Base-by-base conservation (phyloP, 1,140 invertebrate genomes). In the Danaus melanippus region DNA sequence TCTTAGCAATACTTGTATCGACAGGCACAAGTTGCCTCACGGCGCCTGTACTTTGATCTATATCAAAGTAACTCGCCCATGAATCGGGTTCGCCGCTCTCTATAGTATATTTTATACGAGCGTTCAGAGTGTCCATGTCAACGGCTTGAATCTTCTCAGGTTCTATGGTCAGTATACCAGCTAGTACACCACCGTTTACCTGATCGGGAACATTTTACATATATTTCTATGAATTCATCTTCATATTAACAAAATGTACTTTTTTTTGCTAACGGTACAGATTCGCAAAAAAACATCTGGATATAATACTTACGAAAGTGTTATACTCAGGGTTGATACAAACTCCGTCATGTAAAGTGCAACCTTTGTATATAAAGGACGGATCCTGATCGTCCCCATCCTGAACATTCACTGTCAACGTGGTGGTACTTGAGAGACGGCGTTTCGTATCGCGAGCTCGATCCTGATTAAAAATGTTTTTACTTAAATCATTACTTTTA, bases 381-480 rank as follows among this genome's bases (percentile, higher is more conserved):
- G 94, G 94, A 78, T 96, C 94, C 74, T 96, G 93, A 76, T 97
- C 95, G 66, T 97, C 95, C 21, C 95, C 94, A 71, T 97, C 95
- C 74, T 92, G 90, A 10, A 97, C 91, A 64, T 95, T 94, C 0
- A 97, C 93, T 0, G 93, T 95, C 48, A 97, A 80, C 0, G 94
- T 97, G 0, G 95, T 95, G 1, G 94, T 95, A 40, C 93, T 91
- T 0, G 94, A 93, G 32, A 95, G 88, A 52, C 94, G 89, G 70
- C 93, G 90, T 2, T 90, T 89, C 17, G 89, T 88, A 69, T 95
- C 94, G 66, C 92, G 89, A 0, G 94, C 93, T 67, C 94, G 93
- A 88, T 96, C 94, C 94, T 96, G 76, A 7, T 15, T 39, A 9
- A 46, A 50, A 12, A 32, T 0, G 21, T 3, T 32, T 32, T 32